Conservation (phyloP, 2,113 vertebrate genomes). For the Phyllostomus discolor region DNA sequence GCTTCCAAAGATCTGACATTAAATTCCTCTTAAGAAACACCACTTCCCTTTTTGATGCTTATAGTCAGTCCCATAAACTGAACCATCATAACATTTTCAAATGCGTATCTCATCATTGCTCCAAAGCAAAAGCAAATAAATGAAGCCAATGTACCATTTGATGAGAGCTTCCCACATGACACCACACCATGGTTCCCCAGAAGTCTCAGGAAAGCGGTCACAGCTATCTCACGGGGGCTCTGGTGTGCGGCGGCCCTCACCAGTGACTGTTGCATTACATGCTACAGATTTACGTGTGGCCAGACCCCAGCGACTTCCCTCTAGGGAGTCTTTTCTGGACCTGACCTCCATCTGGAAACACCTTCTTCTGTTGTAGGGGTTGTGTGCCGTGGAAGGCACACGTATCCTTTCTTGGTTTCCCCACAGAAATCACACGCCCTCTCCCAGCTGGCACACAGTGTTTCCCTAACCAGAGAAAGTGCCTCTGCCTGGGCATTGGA, state of each 20-base stretch:
- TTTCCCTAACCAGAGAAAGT: neutral
- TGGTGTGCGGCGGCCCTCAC: neutral
- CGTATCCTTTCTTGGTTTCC: constrained; percentile 9
- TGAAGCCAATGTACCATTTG: neutral
- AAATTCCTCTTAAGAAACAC: neutral
- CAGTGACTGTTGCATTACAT: neutral
- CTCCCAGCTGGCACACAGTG: neutral
- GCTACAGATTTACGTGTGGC: neutral
- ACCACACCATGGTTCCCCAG: neutral
- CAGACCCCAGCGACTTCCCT: neutral
- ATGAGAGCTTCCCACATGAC: neutral
- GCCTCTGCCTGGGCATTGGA: neutral
- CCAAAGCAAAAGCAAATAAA: neutral
- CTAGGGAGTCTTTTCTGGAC: neutral
- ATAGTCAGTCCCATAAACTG: neutral
- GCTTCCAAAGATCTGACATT: neutral
- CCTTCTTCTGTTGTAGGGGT: neutral
- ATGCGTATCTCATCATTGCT: neutral
- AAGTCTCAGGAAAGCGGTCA: neutral
- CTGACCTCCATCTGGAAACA: neutral
- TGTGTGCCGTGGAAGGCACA: neutral
- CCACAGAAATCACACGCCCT: constrained; percentile 4
- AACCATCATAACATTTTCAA: neutral
- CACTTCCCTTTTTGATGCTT: neutral
- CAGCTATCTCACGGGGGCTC: neutral